Base-by-base conservation (phyloP, 1,140 invertebrate species). In the Hylyphantes graminicola region DNA sequence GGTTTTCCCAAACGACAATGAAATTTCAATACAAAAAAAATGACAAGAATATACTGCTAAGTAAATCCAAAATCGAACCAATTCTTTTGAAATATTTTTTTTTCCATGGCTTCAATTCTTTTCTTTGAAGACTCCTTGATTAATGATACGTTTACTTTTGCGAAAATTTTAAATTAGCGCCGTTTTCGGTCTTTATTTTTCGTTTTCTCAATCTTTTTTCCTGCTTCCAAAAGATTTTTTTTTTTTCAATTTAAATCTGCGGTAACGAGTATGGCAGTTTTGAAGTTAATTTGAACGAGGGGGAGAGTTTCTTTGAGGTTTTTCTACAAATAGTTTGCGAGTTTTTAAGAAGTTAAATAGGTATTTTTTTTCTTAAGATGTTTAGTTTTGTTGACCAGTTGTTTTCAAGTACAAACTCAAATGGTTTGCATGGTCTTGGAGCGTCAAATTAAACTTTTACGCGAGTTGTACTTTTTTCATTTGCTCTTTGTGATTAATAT, bases 101-200 rank as follows among this genome's bases (percentile, higher is more conserved):
- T 72, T 15, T 74, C 57, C 57, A 61, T 61, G 5, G 35, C 2
- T 35, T 35, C 1, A 35, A 35, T 61, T 61, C 57, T 17, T 17
- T 61, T 57, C 10, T 74, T 74, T 74, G 72, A 57, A 76, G 57
- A 19, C 48, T 76, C 74, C 50, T 61, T 76, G 74, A 76, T 76
- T 76, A 76, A 76, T 76, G 74, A 76, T 76, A 76, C 35, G 59
- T 76, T 76, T 76, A 76, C 59, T 50, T 7, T 17, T 12, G 57
- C 53, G 21, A 64, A 76, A 76, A 51, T 76, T 76, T 76, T 76
- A 76, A 76, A 76, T 76, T 76, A 76, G 74, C 74, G 13, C 74
- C 21, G 17, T 15, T 15, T 55, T 64, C 21, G 55, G 13, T 15
- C 17, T 9, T 76, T 76, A 64, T 76, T 76, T 64, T 76, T 64